Base-by-base conservation (phyloP, 2,888 invertebrate genomes). In the Ophion costatus region DNA sequence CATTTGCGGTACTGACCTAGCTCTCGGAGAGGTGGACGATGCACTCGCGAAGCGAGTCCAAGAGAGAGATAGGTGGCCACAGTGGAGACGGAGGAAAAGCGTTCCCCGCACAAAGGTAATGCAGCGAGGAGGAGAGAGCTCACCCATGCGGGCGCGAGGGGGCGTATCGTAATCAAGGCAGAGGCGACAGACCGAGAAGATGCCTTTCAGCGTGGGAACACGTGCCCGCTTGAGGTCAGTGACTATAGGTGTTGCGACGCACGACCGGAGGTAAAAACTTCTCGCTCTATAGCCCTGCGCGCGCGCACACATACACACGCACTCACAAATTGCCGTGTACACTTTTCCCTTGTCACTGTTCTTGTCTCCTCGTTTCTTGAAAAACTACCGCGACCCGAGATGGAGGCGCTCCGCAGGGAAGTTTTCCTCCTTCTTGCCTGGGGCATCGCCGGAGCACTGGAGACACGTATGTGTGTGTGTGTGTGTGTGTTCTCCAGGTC, bases 1-100 rank as follows among this genome's bases (percentile, higher is more conserved):
- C 89, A 89, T 90, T 91, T 91, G 89, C 90, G 91, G 91, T 90
- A 90, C 91, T 91, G 91, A 91, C 90, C 91, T 91, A 92, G 90
- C 91, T 91, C 61, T 38, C 63, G 67, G 63, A 56, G 20, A 45
- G 56, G 20, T 10, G 56, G 29, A 56, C 20, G 67, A 61, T 29
- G 38, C 67, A 75, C 20, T 45, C 42, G 67, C 71, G 79, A 61
- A 38, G 45, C 6, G 11, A 73, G 42, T 14, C 20, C 20, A 45
- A 67, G 33, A 71, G 69, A 61, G 73, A 69, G 80, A 67, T 42
- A 69, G 67, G 51, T 14, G 17, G 17, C 51, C 51, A 71, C 17
- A 42, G 57, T 80, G 75, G 75, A 66, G 66, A 59, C 14, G 64
- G 24, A 51, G 66, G 14, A 78, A 80, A 71, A 57, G 70, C 38